A percentile compares a stretch with the other conserved stretches of the same genome.
Evolutionary conservation across 2,888 invertebrate species (phyloP).

Genomic region (Apotomis capreana): DNA sequence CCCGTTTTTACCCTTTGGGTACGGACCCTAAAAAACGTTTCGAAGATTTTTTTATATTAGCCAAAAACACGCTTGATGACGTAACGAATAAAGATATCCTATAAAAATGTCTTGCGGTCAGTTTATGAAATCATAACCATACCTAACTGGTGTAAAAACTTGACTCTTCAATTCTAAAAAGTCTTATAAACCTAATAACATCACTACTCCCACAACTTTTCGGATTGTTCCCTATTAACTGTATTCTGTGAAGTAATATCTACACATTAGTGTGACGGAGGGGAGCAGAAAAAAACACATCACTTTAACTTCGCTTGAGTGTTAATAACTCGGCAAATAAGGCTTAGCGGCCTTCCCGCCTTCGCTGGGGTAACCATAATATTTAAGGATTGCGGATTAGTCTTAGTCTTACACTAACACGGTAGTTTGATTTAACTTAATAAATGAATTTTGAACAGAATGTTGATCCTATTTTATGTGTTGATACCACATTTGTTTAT

Average conservation of each 20-base stretch:
- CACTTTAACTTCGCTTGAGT: slow-evolving; percentile 32
- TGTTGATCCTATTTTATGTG: no score
- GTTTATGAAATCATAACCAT: background rate
- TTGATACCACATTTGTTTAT: no score
- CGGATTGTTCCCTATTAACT: background rate
- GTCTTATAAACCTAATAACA: background rate
- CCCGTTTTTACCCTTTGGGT: no score
- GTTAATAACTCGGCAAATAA: slow-evolving; percentile 39
- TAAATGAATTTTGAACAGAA: no score
- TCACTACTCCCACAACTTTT: background rate
- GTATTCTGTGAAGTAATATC: background rate
- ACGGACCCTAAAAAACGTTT: no score
- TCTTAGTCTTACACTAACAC: background rate
- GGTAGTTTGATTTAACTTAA: no score
- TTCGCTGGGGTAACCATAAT: slow-evolving; percentile 13
- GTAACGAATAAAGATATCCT: background rate
- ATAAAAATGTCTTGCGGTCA: background rate
- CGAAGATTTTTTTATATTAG: no score
- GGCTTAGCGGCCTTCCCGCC: slow-evolving; percentile 24
- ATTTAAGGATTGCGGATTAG: background rate
- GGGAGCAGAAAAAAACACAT: slow-evolving; percentile 20
- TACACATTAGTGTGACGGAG: slow-evolving; percentile 14
- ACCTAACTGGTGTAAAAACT: background rate
- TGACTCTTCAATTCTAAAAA: background rate
- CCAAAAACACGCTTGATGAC: background rate